Conservation (phyloP, 2,888 invertebrate species). For the Laothoe populi region DNA sequence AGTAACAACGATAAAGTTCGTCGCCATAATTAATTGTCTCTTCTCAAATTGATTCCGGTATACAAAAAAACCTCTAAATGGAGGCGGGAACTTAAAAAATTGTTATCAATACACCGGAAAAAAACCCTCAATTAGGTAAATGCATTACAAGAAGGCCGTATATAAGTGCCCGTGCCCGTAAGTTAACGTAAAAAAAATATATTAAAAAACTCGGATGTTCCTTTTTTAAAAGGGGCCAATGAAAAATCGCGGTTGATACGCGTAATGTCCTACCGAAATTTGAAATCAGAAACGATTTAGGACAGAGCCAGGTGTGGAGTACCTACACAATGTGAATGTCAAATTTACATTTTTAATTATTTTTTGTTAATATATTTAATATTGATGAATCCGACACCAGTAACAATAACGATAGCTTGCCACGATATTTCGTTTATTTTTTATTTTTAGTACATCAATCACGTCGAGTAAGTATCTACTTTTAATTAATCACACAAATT, state of each 20-base stretch:
- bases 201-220: conserved; percentile 47
- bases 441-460: too few relatives aligned
- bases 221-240: conserved; percentile 72
- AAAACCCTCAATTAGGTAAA: conserved; percentile 46
- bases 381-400: too few relatives aligned
- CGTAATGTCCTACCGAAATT: conserved; percentile 76
- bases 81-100: conserved; percentile 30
- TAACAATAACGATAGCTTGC: too few relatives aligned
- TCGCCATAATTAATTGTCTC: conserved; percentile 21
- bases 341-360: neutral
- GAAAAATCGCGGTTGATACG: conserved; percentile 69
- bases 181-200: conserved; percentile 48
- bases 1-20: conserved; percentile 7
- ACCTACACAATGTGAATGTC: neutral
- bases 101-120: conserved; percentile 33
- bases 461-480: too few relatives aligned
- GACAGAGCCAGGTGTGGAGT: conserved; percentile 40
- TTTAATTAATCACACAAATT: too few relatives aligned
- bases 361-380: too few relatives aligned
- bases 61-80: conserved; percentile 16
- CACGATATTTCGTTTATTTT: too few relatives aligned
- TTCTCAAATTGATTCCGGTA: conserved; percentile 17
- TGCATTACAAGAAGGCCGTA: conserved; percentile 44
- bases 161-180: conserved; percentile 46
- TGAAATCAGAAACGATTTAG: conserved; percentile 62